phyloP scores from a whole-genome alignment of 2,113 vertebrate genomes.

The Corvus moneduloides region DNA sequence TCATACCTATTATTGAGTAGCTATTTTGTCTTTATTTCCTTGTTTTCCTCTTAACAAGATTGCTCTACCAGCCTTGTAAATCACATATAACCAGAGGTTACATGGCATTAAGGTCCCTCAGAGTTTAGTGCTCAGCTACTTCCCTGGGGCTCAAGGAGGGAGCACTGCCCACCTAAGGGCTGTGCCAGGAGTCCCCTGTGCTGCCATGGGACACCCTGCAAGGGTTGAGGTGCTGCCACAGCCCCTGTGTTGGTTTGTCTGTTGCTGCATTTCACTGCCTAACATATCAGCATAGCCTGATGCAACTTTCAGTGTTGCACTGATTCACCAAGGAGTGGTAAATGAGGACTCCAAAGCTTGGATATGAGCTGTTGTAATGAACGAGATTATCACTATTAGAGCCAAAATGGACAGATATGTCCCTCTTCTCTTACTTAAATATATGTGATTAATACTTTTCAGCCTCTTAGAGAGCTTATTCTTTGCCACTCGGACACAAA shows the following conservation, averaged over 20 bases:
- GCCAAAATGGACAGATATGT: background rate
- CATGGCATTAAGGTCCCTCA: background rate
- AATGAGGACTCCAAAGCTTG: background rate
- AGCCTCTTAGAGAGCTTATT: background rate
- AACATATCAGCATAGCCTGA: background rate
- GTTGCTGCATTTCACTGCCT: background rate
- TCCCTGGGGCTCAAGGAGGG: background rate
- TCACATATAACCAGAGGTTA: background rate
- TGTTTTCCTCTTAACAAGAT: conserved; percentile 31
- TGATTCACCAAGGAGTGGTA: background rate
- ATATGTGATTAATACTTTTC: background rate
- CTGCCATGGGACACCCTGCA: rapidly evolving
- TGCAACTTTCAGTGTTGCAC: background rate
- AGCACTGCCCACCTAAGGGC: background rate
- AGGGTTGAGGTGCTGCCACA: rapidly evolving
- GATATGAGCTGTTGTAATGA: background rate
- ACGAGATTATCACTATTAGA: background rate
- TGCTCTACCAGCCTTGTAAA: conserved; percentile 11
- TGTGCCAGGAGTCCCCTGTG: rapidly evolving
- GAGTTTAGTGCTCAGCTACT: background rate
- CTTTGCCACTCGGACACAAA: background rate
- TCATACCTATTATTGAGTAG: conserved; percentile 19
- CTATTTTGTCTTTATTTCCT: conserved; percentile 34
- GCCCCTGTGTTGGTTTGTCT: background rate
- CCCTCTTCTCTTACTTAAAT: background rate